Conservation (phyloP, 1,140 invertebrate species). For the Magallana angulata region DNA sequence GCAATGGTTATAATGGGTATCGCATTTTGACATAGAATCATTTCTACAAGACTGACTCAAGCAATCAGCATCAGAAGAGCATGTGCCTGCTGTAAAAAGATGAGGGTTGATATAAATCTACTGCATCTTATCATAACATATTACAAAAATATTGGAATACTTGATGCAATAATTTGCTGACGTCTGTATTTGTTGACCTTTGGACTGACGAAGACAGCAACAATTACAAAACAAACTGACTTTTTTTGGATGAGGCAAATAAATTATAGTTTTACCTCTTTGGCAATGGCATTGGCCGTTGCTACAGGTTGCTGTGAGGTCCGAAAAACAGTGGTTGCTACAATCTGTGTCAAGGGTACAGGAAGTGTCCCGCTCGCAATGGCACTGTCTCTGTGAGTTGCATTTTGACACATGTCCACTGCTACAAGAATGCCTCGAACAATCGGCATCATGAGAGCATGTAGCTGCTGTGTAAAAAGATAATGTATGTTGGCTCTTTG, state of each 20-base stretch:
- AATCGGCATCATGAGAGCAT: not conserved
- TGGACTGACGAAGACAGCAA: too few species aligned
- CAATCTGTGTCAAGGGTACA: not conserved
- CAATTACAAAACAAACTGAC: too few species aligned
- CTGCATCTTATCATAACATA: too few species aligned
- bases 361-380: not conserved
- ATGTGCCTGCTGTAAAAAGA: not conserved
- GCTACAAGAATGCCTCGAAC: not conserved
- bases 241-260: too few species aligned
- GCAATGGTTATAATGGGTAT: not conserved
- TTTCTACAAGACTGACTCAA: not conserved
- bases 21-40: not conserved
- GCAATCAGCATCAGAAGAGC: not conserved
- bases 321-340: not conserved
- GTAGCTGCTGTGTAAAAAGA: not conserved
- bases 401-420: not conserved
- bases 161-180: too few species aligned
- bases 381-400: not conserved
- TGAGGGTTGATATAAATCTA: too few species aligned
- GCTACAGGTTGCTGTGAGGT: not conserved
- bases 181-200: too few species aligned
- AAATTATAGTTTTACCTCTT: not conserved
- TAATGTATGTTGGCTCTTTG: too few species aligned
- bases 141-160: too few species aligned
- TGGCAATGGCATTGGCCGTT: not conserved